phyloP scores from a whole-genome alignment of 2,888 invertebrate species.

The Orchesellides sinensis region DNA sequence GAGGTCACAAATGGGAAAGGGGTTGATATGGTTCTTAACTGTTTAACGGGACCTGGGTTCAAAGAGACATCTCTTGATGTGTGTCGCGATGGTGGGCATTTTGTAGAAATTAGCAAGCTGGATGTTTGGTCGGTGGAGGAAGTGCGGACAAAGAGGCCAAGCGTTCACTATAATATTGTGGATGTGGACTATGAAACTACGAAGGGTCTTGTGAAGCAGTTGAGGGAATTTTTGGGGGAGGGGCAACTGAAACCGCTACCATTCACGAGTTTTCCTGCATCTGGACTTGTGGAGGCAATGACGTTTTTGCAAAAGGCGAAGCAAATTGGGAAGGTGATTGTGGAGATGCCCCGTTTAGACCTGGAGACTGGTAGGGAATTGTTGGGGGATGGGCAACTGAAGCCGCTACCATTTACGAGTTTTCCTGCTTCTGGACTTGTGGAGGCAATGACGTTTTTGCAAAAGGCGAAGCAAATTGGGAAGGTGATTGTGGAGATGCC shows the following conservation, averaged over 20 bases:
- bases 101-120: constrained; percentile 48
- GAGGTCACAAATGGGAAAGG: constrained; percentile 13
- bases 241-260: neutral
- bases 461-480: constrained; percentile 43
- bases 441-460: constrained; percentile 32
- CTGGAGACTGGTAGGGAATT: neutral
- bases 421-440: neutral
- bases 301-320: constrained; percentile 36
- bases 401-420: constrained; percentile 6
- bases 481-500: constrained; percentile 43
- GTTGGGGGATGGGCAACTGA: neutral
- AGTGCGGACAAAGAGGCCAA: neutral
- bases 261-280: neutral
- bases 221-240: neutral
- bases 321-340: constrained; percentile 48
- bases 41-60: constrained; percentile 40
- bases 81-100: constrained; percentile 6
- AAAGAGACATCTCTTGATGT: constrained; percentile 34
- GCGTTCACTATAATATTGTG: constrained; percentile 30
- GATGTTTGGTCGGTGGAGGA: constrained; percentile 32
- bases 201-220: neutral
- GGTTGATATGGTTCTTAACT: constrained; percentile 41
- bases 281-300: constrained; percentile 13
- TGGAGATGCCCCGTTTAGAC: constrained; percentile 12
- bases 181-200: neutral